Evolutionary conservation across 2,797 vertebrate genomes (phyloP), one percentile per base, ranked within the genome.

Genomic region (Apogon talboti): DNA sequence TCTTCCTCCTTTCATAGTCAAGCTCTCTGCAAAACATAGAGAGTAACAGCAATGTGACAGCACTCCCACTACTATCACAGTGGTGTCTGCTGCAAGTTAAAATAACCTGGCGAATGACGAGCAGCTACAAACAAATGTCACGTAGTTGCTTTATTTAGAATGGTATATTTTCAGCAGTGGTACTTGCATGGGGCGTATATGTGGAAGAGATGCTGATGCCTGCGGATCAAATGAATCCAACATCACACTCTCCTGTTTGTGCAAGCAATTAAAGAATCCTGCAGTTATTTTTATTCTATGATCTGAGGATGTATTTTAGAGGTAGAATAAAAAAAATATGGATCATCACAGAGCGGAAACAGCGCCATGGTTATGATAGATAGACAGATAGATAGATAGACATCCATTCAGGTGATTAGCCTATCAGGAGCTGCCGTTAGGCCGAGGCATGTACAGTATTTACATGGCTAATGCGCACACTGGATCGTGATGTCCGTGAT

Each of bases 381-480:
- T 65, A 46, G 49, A 9, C 4, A 43, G 35, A 62, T 14, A 57
- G 59, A 61, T 28, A 33, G 21, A n/a, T n/a, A n/a, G n/a, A n/a
- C n/a, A n/a, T n/a, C 56, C 58, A 6, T 35, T 9, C 55, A 59
- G 54, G 40, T 87, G 85, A 89, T 88, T 79, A 86, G 80, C 81
- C 66, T 53, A 46, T 83, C 70, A 79, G 4, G 65, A 45, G 49
- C 49, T 7, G 40, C 14, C 21, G 50, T 35, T 24, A 33, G 81
- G 72, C 75, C 84, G 54, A 7, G 46, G 52, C 18, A 49, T 51
- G 43, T 44, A 8, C 15, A 16, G 3, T 49, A 11, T 70, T 66
- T 51, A 42, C 51, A 15, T 28, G 14, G 18, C 24, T 7, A 40
- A 7, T 14, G 37, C 14, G 41, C 4, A 40, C 15, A 12, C 40